Evolutionary conservation across 1,140 invertebrate species (phyloP).

Genomic region (Pemphigus obesinymphae): DNA sequence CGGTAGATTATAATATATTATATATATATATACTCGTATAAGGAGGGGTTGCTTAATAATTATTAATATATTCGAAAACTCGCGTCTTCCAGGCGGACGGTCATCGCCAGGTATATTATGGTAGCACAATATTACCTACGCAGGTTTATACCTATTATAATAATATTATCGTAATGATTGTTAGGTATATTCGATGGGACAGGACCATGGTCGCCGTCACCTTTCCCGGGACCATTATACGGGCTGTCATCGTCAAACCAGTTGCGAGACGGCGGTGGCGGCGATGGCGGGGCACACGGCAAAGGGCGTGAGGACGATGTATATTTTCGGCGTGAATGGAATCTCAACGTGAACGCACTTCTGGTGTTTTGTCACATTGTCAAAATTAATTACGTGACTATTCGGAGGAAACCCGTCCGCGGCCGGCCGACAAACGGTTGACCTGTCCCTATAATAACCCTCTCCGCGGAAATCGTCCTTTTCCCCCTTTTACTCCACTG

Average conservation of each 20-base stretch:
- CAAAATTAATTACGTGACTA: conserved; percentile 28
- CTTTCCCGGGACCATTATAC: not conserved
- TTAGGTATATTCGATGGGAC: not conserved
- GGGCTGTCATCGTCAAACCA: not conserved
- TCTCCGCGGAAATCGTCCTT: not conserved
- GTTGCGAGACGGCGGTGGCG: not conserved
- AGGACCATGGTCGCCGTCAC: not conserved
- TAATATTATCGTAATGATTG: not conserved
- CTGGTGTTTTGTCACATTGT: conserved; percentile 27
- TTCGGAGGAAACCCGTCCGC: conserved; percentile 24
- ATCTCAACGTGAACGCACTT: not conserved
- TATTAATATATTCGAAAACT: conserved; percentile 1
- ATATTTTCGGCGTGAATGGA: not conserved
- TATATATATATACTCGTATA: too few species aligned
- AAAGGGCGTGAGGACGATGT: not conserved
- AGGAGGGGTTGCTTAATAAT: not conserved
- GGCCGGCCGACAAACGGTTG: conserved; percentile 23
- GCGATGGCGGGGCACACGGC: not conserved
- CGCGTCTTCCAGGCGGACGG: not conserved
- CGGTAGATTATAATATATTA: too few species aligned
- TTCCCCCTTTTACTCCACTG: not conserved
- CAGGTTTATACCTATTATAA: too few species aligned
- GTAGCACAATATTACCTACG: not conserved
- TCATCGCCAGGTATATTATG: not conserved
- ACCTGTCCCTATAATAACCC: not conserved